phyloP scores from a whole-genome alignment of 1,140 invertebrate species.

The Trichonephila clavata region DNA sequence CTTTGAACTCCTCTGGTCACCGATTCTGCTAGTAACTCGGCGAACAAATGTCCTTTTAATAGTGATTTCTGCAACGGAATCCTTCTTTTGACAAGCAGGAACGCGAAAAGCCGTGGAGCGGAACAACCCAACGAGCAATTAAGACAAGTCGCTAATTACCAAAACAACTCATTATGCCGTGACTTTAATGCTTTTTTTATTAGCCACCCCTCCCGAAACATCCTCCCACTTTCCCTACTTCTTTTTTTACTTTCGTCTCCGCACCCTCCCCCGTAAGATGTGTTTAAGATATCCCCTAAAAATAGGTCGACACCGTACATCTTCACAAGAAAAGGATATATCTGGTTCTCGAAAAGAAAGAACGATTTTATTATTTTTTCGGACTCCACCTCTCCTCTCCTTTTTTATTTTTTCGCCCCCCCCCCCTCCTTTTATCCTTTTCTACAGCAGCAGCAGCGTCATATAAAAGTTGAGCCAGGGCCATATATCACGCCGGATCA shows the following conservation, averaged over 20 bases:
- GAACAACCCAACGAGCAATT: slow-evolving; percentile 64
- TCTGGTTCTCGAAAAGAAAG: not conserved
- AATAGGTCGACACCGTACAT: slow-evolving; percentile 65
- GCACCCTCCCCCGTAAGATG: not conserved
- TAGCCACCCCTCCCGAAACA: not conserved
- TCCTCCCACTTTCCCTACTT: slow-evolving; percentile 6
- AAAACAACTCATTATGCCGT: slow-evolving; percentile 73
- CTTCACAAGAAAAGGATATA: slow-evolving; percentile 20
- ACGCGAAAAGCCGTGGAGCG: not conserved
- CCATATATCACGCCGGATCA: slow-evolving; percentile 66
- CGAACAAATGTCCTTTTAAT: slow-evolving; percentile 53
- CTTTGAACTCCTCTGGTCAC: not conserved
- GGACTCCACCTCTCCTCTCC: too few species aligned
- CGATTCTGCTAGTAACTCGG: not conserved
- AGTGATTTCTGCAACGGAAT: not conserved
- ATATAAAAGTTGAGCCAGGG: slow-evolving; percentile 73
- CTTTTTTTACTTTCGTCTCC: not conserved
- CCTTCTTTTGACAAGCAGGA: slow-evolving; percentile 50
- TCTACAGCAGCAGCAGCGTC: not conserved
- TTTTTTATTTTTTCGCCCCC: not conserved
- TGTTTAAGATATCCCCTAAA: slow-evolving; percentile 62
- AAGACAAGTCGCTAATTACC: slow-evolving; percentile 73
- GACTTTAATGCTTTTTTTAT: slow-evolving; percentile 15
- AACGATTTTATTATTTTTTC: slow-evolving; percentile 36
- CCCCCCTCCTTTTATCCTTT: not conserved